Evolutionary conservation across 2,888 invertebrate species (phyloP).

Genomic region (Cryptus viduatorius): DNA sequence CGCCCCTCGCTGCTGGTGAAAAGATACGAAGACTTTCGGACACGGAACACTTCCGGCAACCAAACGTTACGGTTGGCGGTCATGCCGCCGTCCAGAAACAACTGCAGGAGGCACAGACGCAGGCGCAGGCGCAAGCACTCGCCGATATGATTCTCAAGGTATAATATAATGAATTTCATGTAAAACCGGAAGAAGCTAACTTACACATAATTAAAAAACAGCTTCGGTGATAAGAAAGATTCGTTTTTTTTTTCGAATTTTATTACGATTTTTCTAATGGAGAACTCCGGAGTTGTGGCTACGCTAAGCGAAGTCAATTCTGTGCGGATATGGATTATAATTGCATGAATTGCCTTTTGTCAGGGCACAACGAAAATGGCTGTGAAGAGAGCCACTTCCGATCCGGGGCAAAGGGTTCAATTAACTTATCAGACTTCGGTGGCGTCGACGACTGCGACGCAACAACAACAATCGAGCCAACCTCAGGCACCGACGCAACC

Average conservation of each 20-base stretch:
- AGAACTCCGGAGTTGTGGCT: too few relatives aligned
- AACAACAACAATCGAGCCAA: constrained; percentile 69
- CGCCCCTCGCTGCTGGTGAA: constrained; percentile 84
- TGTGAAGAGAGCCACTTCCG: constrained; percentile 91
- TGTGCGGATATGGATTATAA: not conserved
- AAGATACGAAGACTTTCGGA: constrained; percentile 87
- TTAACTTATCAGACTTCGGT: constrained; percentile 82
- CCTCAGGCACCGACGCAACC: constrained; percentile 76
- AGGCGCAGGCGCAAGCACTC: constrained; percentile 91
- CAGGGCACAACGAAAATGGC: constrained; percentile 86
- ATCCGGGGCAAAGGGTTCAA: constrained; percentile 89
- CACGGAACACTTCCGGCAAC: constrained; percentile 86
- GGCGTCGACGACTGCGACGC: constrained; percentile 77
- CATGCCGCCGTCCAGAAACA: constrained; percentile 83
- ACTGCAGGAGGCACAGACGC: constrained; percentile 84
- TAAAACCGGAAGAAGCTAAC: constrained; percentile 71
- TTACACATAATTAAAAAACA: too few relatives aligned
- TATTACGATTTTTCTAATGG: not conserved
- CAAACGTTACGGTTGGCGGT: constrained; percentile 81
- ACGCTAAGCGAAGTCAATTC: too few relatives aligned
- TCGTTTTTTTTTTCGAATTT: not conserved
- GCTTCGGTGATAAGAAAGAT: too few relatives aligned
- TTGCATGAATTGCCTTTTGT: constrained; percentile 8
- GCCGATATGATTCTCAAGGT: constrained; percentile 91
- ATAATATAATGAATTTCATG: constrained; percentile 86